These are phyloP conservation scores for Clarias platycephalus DNA, from an alignment of 2,797 vertebrate genomes.

Conservation along the genomic window DNA sequence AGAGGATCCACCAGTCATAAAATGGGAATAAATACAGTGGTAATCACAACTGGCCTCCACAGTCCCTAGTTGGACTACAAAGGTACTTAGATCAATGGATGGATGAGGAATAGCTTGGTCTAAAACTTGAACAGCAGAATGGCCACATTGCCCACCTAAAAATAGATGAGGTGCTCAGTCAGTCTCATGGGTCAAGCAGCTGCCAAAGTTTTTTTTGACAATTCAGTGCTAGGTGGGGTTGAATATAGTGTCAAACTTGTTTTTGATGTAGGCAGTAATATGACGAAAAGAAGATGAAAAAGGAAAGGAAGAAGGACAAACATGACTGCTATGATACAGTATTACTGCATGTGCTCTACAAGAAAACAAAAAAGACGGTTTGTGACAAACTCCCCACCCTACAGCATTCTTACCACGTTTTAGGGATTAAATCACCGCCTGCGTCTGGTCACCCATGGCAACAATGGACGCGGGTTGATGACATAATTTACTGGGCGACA, in stretches of 20 bases:
- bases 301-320: constrained; percentile 42
- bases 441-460: too few relatives aligned
- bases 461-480: too few relatives aligned
- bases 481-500: too few relatives aligned
- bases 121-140: constrained; percentile 95
- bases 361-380: background rate
- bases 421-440: too few relatives aligned
- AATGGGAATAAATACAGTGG: too few relatives aligned
- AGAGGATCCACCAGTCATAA: too few relatives aligned
- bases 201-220: constrained; percentile 95
- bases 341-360: constrained; percentile 14
- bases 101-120: constrained; percentile 45
- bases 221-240: constrained; percentile 98
- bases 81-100: constrained; percentile 51
- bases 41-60: too few relatives aligned
- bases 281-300: constrained; percentile 66
- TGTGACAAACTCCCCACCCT: too few relatives aligned
- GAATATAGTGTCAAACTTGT: constrained; percentile 98
- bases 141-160: constrained; percentile 97
- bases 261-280: constrained; percentile 95
- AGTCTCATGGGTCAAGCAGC: constrained; percentile 95
- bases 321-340: constrained; percentile 72
- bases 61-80: too few relatives aligned
- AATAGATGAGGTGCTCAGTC: constrained; percentile 99
- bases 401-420: too few relatives aligned